phyloP scores from a whole-genome alignment of 1,140 invertebrate genomes.

The Neodiprion lecontei region DNA sequence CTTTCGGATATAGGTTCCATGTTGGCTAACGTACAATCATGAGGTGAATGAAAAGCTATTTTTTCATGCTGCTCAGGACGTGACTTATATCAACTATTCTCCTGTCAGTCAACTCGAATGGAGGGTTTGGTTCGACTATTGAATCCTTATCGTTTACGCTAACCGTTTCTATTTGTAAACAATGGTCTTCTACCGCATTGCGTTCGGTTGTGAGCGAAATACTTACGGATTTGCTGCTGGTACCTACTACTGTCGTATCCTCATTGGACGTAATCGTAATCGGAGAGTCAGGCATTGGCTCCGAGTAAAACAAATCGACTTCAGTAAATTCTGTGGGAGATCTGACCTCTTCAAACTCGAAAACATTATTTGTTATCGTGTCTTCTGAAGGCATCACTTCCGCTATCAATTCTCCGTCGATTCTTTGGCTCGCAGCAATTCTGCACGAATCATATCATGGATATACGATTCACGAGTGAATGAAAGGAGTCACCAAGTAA shows the following conservation, averaged over 20 bases:
- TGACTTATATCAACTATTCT: constrained; percentile 26
- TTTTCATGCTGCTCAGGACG: constrained; percentile 18
- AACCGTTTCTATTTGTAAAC: not conserved
- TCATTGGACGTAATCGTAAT: not conserved
- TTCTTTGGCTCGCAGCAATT: not conserved
- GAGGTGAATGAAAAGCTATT: constrained; percentile 8
- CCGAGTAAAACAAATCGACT: not conserved
- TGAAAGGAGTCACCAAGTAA: no score
- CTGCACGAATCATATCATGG: not conserved
- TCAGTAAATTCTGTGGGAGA: not conserved
- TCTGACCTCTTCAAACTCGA: not conserved
- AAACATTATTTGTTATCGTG: not conserved
- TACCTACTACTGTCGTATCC: constrained; percentile 4
- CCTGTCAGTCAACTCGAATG: constrained; percentile 15
- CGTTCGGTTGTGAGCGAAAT: not conserved
- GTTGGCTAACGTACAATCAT: constrained; percentile 12
- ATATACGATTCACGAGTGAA: not conserved
- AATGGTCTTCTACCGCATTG: not conserved
- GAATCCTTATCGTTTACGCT: not conserved
- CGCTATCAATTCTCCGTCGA: not conserved
- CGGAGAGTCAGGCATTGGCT: not conserved
- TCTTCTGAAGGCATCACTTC: not conserved
- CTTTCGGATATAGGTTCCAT: constrained; percentile 13
- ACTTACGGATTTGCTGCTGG: constrained; percentile 4
- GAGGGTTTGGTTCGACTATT: constrained; percentile 2